Evolutionary conservation across 37 sponge, comb jelly and placozoan species (phyloP).

Genomic region (Halichondria panicea): DNA sequence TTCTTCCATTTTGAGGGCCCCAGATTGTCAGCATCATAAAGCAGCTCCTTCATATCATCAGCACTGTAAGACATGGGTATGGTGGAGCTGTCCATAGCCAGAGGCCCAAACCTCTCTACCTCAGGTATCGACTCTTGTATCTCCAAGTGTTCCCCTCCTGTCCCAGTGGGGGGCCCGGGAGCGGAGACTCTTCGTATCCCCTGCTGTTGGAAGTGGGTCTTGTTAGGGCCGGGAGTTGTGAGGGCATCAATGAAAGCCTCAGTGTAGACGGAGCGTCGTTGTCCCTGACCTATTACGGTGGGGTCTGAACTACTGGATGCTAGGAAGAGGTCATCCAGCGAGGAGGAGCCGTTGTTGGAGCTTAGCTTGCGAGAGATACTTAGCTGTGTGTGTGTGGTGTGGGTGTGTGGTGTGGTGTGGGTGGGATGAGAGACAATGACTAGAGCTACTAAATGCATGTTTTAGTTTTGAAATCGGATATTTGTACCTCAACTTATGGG

Average conservation of each 20-base stretch:
- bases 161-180: not conserved
- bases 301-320: not conserved
- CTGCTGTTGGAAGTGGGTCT: not conserved
- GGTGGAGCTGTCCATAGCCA: not conserved
- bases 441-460: not conserved
- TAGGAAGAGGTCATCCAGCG: constrained; percentile 43
- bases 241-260: constrained; percentile 60
- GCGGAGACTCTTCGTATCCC: constrained; percentile 28
- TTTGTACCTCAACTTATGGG: not conserved
- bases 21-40: constrained; percentile 2
- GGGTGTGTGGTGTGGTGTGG: too few relatives aligned
- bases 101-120: not conserved
- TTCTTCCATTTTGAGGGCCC: constrained; percentile 37
- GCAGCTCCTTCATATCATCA: constrained; percentile 31
- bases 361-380: constrained; percentile 38
- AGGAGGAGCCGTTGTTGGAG: not conserved
- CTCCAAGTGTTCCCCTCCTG: constrained; percentile 7
- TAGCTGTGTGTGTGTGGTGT: too few relatives aligned
- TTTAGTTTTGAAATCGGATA: too few relatives aligned
- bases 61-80: constrained; percentile 42
- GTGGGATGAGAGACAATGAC: too few relatives aligned
- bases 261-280: constrained; percentile 32
- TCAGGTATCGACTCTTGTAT: not conserved
- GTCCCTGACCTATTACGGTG: not conserved
- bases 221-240: constrained; percentile 8